phyloP scores from a whole-genome alignment of 2,113 vertebrate species.

The Sminthopsis crassicaudata region DNA sequence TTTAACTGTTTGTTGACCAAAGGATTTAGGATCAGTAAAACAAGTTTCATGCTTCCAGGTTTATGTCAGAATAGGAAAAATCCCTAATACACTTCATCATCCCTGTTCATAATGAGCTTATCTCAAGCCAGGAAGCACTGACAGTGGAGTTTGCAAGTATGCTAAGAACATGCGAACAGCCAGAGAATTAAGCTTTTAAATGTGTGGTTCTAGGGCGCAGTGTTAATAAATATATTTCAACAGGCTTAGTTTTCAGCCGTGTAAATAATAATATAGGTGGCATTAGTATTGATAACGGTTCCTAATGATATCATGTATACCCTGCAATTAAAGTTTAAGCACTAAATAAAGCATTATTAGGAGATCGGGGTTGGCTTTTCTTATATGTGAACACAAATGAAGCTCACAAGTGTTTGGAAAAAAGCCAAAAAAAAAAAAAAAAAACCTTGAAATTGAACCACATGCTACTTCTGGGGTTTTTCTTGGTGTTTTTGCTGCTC shows the following conservation, averaged over 20 bases:
- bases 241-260: constrained; percentile 83
- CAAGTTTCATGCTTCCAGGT: constrained; percentile 52
- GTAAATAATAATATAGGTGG: constrained; percentile 87
- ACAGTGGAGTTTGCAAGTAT: constrained; percentile 67
- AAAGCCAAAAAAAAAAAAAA: constrained; percentile 84
- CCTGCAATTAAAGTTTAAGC: constrained; percentile 85
- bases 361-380: constrained; percentile 78
- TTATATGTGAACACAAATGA: constrained; percentile 81
- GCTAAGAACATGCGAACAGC: constrained; percentile 79
- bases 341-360: constrained; percentile 83
- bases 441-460: constrained; percentile 76
- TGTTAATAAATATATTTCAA: constrained; percentile 87
- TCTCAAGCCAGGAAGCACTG: constrained; percentile 71
- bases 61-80: constrained; percentile 67
- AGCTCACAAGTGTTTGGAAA: constrained; percentile 81
- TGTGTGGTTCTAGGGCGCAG: constrained; percentile 79
- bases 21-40: constrained; percentile 65
- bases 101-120: constrained; percentile 65
- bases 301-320: constrained; percentile 84
- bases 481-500: constrained; percentile 62
- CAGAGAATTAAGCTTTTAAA: constrained; percentile 84
- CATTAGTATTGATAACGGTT: constrained; percentile 83
- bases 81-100: constrained; percentile 61
- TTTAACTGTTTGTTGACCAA: constrained; percentile 85
- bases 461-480: constrained; percentile 79